A percentile compares a stretch with the other conserved stretches of the same genome.
Evolutionary conservation across 2,888 invertebrate genomes (phyloP).

Genomic region (Tridacna gigas): DNA sequence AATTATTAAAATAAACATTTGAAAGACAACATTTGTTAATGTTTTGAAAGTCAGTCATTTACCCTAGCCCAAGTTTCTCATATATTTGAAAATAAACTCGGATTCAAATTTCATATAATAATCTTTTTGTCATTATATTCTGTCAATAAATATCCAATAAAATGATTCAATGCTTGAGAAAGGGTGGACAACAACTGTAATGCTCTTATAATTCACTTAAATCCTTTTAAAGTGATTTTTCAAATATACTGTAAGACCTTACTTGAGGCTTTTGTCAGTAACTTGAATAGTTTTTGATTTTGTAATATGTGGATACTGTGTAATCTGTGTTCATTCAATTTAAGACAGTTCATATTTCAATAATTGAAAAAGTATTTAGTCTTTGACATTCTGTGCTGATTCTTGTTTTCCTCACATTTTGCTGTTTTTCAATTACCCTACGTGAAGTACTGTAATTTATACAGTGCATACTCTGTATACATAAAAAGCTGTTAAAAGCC

Average conservation of each 20-base stretch:
- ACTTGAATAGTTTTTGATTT: neutral
- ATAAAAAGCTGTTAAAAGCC: too few species aligned
- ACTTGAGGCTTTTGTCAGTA: neutral
- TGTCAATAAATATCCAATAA: neutral
- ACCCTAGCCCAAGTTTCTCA: too few species aligned
- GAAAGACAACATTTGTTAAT: too few species aligned
- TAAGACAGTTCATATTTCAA: neutral
- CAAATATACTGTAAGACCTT: neutral
- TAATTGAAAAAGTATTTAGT: too few species aligned
- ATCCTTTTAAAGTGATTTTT: conserved; percentile 24
- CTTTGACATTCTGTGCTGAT: too few species aligned
- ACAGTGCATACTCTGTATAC: too few species aligned
- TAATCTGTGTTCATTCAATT: neutral
- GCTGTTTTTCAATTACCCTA: too few species aligned
- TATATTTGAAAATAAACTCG: too few species aligned
- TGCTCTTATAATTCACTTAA: conserved; percentile 26
- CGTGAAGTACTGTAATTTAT: too few species aligned
- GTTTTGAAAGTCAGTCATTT: too few species aligned
- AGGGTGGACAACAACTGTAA: neutral
- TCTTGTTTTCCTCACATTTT: too few species aligned
- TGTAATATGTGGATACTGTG: neutral
- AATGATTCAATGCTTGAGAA: neutral
- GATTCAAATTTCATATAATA: neutral
- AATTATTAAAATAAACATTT: too few species aligned
- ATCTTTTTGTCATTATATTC: neutral